Percentiles rank a stretch among this genome's conserved stretches.
Conservation (phyloP, 2,113 vertebrate species). For the Polypterus senegalus region DNA sequence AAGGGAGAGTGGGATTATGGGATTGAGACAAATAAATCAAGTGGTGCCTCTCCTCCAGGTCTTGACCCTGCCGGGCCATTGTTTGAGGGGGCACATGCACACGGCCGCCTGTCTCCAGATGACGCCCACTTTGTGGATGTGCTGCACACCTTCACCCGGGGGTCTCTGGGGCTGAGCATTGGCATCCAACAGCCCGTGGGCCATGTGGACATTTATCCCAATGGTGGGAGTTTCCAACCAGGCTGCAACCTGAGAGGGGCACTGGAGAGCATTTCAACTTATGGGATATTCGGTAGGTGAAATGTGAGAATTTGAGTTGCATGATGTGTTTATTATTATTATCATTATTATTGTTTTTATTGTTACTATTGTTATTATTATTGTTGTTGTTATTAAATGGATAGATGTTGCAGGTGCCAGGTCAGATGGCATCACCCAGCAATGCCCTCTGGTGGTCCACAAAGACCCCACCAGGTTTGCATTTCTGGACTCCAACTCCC, state of each 20-base stretch:
- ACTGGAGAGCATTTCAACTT: constrained; percentile 45
- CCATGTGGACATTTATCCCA: constrained; percentile 89
- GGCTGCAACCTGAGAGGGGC: constrained; percentile 69
- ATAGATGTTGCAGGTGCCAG: no score
- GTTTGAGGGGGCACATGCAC: constrained; percentile 78
- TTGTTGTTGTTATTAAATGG: no score
- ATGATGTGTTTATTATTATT: background rate
- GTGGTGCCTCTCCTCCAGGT: constrained; percentile 41
- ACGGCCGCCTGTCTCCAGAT: constrained; percentile 75
- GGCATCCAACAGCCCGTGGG: constrained; percentile 88
- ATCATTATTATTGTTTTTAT: no score
- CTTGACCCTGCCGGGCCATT: constrained; percentile 85
- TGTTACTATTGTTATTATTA: no score
- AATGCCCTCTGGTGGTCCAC: no score
- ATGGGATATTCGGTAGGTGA: constrained; percentile 45
- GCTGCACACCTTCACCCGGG: constrained; percentile 78
- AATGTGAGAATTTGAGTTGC: background rate
- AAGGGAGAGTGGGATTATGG: no score
- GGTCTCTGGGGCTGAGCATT: constrained; percentile 77
- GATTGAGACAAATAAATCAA: no score
- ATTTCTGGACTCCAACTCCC: no score
- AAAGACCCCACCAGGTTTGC: no score
- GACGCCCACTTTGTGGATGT: constrained; percentile 91
- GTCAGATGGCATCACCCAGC: no score
- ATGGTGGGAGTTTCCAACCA: constrained; percentile 82